These are phyloP conservation scores for Meda fulgida DNA, from an alignment of 2,797 vertebrate genomes.

Conservation along the genomic window DNA sequence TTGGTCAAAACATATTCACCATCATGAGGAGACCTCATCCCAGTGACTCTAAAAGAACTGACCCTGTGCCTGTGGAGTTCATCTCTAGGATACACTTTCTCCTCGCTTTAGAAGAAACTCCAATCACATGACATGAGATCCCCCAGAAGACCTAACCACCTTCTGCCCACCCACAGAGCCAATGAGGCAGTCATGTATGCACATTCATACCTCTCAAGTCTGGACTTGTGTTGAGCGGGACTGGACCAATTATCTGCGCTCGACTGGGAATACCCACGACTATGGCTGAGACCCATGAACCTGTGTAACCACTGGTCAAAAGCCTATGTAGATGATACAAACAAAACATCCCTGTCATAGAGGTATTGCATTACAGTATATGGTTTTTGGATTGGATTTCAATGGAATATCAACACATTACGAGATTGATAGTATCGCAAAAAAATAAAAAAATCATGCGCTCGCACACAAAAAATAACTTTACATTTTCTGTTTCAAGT, in stretches of 20 bases:
- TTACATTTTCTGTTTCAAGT: too few relatives aligned
- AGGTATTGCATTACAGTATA: not conserved
- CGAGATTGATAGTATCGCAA: not conserved
- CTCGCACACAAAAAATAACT: not conserved
- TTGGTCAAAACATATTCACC: constrained; percentile 40
- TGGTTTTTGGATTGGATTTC: constrained; percentile 36
- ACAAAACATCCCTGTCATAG: constrained; percentile 11
- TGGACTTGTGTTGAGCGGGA: constrained; percentile 66
- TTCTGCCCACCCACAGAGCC: constrained; percentile 72
- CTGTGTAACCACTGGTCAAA: constrained; percentile 39
- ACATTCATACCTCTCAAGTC: constrained; percentile 74
- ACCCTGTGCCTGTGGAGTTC: constrained; percentile 39
- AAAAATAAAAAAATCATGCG: not conserved
- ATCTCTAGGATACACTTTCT: constrained; percentile 48
- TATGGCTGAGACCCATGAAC: constrained; percentile 48
- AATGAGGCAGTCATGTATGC: constrained; percentile 76
- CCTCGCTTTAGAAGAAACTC: constrained; percentile 48
- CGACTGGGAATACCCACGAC: constrained; percentile 71
- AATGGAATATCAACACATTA: constrained; percentile 11
- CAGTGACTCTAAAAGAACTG: constrained; percentile 45
- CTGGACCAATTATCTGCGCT: constrained; percentile 74
- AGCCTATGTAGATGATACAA: constrained; percentile 6
- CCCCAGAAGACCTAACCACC: constrained; percentile 70
- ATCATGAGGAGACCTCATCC: constrained; percentile 31
- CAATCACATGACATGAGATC: constrained; percentile 62